Conservation (phyloP, 2,797 vertebrate genomes). For the Sebastes trivittatus region DNA sequence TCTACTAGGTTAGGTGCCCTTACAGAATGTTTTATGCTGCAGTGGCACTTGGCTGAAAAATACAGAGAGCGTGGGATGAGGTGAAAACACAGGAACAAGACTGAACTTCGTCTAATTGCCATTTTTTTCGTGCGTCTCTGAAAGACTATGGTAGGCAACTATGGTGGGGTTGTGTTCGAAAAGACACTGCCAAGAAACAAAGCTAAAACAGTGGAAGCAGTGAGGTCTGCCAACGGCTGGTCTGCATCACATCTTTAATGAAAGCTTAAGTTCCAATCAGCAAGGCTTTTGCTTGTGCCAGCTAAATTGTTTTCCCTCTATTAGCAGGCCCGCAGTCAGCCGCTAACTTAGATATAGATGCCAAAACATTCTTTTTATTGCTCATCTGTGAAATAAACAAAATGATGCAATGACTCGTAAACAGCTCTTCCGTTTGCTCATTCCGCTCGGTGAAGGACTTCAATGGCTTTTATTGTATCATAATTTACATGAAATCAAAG, state of each 20-base stretch:
- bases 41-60: constrained; percentile 44
- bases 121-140: constrained; percentile 28
- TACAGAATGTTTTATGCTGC: constrained; percentile 28
- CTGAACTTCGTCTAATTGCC: constrained; percentile 54
- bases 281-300: constrained; percentile 31
- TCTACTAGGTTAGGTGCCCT: constrained; percentile 12
- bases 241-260: constrained; percentile 51
- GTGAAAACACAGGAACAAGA: constrained; percentile 15
- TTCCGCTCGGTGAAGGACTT: neutral
- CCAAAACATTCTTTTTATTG: constrained; percentile 33
- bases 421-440: constrained; percentile 8
- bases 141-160: constrained; percentile 27
- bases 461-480: constrained; percentile 6
- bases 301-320: constrained; percentile 44
- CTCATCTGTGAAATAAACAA: constrained; percentile 51
- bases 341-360: constrained; percentile 25
- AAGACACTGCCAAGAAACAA: constrained; percentile 46
- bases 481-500: constrained; percentile 10
- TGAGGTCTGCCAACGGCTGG: constrained; percentile 46
- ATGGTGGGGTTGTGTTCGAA: constrained; percentile 35
- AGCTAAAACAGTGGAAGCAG: constrained; percentile 19
- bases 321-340: constrained; percentile 30
- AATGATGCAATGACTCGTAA: constrained; percentile 47
- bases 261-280: constrained; percentile 61
- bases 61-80: constrained; percentile 10